Evolutionary conservation across 2,888 invertebrate genomes (phyloP).

Genomic region (Plagodis pulveraria): DNA sequence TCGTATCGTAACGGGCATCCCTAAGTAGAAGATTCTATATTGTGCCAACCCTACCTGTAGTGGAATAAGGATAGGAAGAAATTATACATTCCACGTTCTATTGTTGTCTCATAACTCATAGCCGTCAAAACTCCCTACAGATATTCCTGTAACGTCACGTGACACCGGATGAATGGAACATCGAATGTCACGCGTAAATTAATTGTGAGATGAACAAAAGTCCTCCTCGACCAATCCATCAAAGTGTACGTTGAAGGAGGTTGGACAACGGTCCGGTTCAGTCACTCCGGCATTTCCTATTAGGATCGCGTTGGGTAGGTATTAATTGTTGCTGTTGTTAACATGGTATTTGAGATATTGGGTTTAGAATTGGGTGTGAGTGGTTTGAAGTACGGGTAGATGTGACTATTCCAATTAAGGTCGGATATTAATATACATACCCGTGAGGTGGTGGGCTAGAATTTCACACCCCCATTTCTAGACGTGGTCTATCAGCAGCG

Average conservation of each 20-base stretch:
- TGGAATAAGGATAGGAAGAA: no score
- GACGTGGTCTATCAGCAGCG: no score
- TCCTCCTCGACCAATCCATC: constrained; percentile 62
- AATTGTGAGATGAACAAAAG: constrained; percentile 66
- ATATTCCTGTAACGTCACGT: no score
- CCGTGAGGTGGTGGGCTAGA: no score
- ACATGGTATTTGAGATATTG: constrained; percentile 26
- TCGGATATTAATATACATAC: no score
- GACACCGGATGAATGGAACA: constrained; percentile 38
- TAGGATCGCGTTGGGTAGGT: constrained; percentile 10
- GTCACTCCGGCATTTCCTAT: constrained; percentile 37
- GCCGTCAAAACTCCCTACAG: no score
- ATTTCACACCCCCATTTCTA: no score
- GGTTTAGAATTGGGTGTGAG: constrained; percentile 13
- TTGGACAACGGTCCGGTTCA: constrained; percentile 55
- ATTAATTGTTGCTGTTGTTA: constrained; percentile 38
- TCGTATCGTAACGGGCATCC: no score
- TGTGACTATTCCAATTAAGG: background rate
- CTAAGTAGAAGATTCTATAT: no score
- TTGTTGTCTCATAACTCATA: no score
- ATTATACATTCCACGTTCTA: no score
- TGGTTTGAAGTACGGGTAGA: constrained; percentile 7
- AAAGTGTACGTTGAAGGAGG: constrained; percentile 52
- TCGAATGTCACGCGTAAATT: constrained; percentile 54
- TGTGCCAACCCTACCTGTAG: no score